phyloP scores from a whole-genome alignment of 2,113 vertebrate genomes.

The Chascanopsetta lugubris region DNA sequence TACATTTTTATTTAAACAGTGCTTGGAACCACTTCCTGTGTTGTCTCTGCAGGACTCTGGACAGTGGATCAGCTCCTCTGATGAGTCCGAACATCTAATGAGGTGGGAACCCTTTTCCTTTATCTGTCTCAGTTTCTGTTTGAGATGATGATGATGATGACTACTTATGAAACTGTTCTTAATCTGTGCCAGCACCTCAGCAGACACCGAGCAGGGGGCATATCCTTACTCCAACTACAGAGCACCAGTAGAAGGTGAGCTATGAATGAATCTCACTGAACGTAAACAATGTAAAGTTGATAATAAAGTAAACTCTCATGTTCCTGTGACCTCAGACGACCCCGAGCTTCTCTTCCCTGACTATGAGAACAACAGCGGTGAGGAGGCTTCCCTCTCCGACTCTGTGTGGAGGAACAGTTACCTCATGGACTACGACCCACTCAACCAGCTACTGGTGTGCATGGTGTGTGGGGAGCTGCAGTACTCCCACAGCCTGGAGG shows the following conservation, averaged over 20 bases:
- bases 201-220: conserved; percentile 31
- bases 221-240: conserved; percentile 34
- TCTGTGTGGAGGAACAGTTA: conserved; percentile 79
- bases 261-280: background rate
- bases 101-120: conserved; percentile 37
- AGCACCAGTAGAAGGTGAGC: conserved; percentile 52
- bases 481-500: conserved; percentile 79
- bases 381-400: conserved; percentile 57
- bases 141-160: background rate
- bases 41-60: conserved; percentile 39
- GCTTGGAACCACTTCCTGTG: background rate
- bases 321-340: conserved; percentile 43
- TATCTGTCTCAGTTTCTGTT: accelerated
- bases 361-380: conserved; percentile 19
- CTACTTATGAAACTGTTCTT: background rate
- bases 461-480: conserved; percentile 89
- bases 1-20: too few species aligned
- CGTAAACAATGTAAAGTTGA: background rate
- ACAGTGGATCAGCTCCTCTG: conserved; percentile 55
- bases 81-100: conserved; percentile 49
- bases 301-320: background rate
- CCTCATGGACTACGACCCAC: conserved; percentile 86
- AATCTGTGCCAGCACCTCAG: conserved; percentile 44
- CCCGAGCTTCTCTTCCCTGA: conserved; percentile 40
- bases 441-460: conserved; percentile 85